phyloP scores from a whole-genome alignment of 2,797 vertebrate genomes.

The Coccyzus lansbergi region DNA sequence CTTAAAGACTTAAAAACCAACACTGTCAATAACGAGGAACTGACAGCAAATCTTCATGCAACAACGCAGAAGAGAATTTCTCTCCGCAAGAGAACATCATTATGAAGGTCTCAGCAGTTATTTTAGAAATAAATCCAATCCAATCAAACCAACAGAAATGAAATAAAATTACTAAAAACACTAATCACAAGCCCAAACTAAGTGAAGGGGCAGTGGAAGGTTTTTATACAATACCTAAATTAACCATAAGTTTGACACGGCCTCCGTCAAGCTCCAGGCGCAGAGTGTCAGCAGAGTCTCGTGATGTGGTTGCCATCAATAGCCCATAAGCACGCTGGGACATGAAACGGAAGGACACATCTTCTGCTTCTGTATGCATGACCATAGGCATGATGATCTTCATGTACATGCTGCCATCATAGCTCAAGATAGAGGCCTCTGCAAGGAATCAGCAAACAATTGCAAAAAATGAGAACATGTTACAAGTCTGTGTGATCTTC shows the following conservation, averaged over 20 bases:
- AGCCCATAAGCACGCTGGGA: slow-evolving; percentile 95
- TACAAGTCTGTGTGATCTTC: background rate
- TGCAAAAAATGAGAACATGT: background rate
- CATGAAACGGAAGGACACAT: slow-evolving; percentile 96
- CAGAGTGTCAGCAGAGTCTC: slow-evolving; percentile 92
- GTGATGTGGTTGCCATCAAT: slow-evolving; percentile 93
- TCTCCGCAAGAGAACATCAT: slow-evolving; percentile 59
- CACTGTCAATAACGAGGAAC: slow-evolving; percentile 74
- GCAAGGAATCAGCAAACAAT: slow-evolving; percentile 50
- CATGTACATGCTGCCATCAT: slow-evolving; percentile 98
- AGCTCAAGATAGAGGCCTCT: slow-evolving; percentile 95
- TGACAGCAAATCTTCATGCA: slow-evolving; percentile 82
- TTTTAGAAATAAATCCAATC: slow-evolving; percentile 72
- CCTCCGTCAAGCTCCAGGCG: slow-evolving; percentile 94
- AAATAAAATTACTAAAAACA: slow-evolving; percentile 55
- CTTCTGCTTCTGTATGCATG: slow-evolving; percentile 96
- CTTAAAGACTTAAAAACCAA: slow-evolving; percentile 71
- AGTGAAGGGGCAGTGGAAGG: slow-evolving; percentile 32
- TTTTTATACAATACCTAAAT: slow-evolving; percentile 93
- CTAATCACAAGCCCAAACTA: slow-evolving; percentile 78
- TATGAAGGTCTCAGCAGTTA: slow-evolving; percentile 68
- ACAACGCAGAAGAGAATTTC: slow-evolving; percentile 72
- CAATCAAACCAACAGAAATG: slow-evolving; percentile 67
- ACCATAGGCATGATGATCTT: slow-evolving; percentile 93
- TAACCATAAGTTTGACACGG: slow-evolving; percentile 95